Base-by-base conservation (phyloP, 2,113 vertebrate species). In the Micronisus gabar region DNA sequence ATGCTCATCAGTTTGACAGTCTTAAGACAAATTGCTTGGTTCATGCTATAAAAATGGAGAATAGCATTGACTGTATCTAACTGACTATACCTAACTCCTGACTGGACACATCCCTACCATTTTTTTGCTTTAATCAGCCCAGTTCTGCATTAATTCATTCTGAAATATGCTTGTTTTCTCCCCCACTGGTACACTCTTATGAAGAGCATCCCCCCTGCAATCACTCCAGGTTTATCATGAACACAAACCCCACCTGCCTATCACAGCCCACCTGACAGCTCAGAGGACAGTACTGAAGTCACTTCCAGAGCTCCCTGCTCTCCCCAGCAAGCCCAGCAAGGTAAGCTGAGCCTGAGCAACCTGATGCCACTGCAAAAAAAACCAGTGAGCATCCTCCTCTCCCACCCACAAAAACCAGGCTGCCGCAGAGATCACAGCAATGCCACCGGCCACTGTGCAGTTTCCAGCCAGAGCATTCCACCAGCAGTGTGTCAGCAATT, bases 1-100 rank as follows among this genome's bases (percentile, higher is more conserved):
- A 95, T 76, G 95, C 89, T 87, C 96, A 76, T 94, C 94, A 82
- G 66, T 40, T 90, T 66, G 86, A 90, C 71, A 72, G 89, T 48
- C 73, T 81, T 41, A 85, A 87, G 71, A 91, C 95, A 93, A 95
- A 95, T 92, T 41, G 88, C 61, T 94, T 61, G 43, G 34, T 81
- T 91, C 70, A 41, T 45, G 66, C 73, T 40, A 56, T 48, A 87
- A 95, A 89, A 62, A 63, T 5, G 43, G 52, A 86, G 72, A 92
- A 48, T 6, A 84, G 47, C 52, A 43, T 9, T 55, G 38, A n/a
- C 48, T 40, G 32, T 14, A 59, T n/a, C 62, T 55, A 38, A 48
- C 4, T 17, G 67, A 47, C 38, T 34, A 1, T 25, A 71, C 29
- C 66, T 53, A 72, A 70, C 34, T 84, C 81, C 72, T 68, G 53